Evolutionary conservation across 2,797 vertebrate genomes (phyloP).

Genomic region (Neomorphus geoffroyi): DNA sequence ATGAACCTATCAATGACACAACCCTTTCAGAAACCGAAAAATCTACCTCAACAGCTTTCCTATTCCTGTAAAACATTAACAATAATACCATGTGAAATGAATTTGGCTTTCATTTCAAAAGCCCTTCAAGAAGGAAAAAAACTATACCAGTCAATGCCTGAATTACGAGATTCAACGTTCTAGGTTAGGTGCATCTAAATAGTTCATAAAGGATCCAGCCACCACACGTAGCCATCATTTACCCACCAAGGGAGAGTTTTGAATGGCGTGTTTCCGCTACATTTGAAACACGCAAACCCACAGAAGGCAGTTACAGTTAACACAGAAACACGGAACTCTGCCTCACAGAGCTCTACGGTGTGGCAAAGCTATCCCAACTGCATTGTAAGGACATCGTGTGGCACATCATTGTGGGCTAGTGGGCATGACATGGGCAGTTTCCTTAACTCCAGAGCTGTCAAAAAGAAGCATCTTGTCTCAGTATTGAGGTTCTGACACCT

Average conservation of each 20-base stretch:
- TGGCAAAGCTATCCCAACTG: neutral
- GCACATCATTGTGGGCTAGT: neutral
- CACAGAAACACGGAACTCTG: neutral
- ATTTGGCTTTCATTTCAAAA: neutral
- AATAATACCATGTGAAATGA: neutral
- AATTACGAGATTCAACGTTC: neutral
- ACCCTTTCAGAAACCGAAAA: neutral
- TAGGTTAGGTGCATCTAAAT: neutral
- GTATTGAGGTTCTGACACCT: neutral
- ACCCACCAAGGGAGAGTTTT: neutral
- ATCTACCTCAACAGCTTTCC: neutral
- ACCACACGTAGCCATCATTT: rapidly evolving
- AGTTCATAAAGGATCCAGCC: neutral
- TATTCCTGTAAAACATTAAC: neutral
- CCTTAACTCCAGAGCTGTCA: neutral
- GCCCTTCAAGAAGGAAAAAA: neutral
- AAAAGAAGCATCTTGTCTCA: neutral
- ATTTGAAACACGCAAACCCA: neutral
- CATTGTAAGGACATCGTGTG: rapidly evolving
- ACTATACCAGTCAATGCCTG: too few species aligned
- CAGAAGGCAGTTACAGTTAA: neutral
- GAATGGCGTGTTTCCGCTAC: neutral
- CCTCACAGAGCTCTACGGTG: neutral
- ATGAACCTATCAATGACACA: neutral
- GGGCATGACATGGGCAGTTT: rapidly evolving